Evolutionary conservation across 2,797 vertebrate genomes (phyloP).

Genomic region (Hylomyscus alleni): DNA sequence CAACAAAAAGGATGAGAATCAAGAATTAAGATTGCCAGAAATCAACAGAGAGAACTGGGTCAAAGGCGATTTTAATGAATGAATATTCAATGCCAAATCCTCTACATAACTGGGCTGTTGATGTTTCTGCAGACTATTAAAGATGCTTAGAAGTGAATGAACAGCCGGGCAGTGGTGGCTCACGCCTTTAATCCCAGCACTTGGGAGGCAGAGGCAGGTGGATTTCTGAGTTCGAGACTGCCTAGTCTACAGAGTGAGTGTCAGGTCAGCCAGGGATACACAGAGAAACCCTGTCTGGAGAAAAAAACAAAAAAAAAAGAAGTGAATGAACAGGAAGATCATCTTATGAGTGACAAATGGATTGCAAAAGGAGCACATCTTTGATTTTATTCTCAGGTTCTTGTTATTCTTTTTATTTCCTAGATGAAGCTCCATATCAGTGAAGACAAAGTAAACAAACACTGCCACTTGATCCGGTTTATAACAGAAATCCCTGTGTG

Average conservation of each 20-base stretch:
- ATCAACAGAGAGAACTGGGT: conserved; percentile 5
- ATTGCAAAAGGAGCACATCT: neutral
- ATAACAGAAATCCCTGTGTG: conserved; percentile 19
- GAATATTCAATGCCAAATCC: neutral
- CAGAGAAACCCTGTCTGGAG: too few relatives aligned
- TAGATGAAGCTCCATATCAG: neutral
- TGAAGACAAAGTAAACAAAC: neutral
- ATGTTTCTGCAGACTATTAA: neutral
- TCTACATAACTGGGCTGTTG: neutral
- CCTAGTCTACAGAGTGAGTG: too few relatives aligned
- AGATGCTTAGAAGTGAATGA: conserved; percentile 9
- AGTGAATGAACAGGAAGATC: conserved; percentile 19
- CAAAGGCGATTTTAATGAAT: neutral
- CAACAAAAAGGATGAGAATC: neutral
- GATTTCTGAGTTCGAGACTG: too few relatives aligned
- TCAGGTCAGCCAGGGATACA: too few relatives aligned
- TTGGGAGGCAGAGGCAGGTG: too few relatives aligned
- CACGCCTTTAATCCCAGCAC: too few relatives aligned
- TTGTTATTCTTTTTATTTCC: neutral
- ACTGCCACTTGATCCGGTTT: neutral
- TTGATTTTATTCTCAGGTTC: conserved; percentile 31
- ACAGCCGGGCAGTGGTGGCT: neutral
- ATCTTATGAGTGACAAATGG: conserved; percentile 41
- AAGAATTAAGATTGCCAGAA: conserved; percentile 27
- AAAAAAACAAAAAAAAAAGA: neutral